Evolutionary conservation across 2,113 vertebrate species (phyloP).

Genomic region (Microtus richardsoni): DNA sequence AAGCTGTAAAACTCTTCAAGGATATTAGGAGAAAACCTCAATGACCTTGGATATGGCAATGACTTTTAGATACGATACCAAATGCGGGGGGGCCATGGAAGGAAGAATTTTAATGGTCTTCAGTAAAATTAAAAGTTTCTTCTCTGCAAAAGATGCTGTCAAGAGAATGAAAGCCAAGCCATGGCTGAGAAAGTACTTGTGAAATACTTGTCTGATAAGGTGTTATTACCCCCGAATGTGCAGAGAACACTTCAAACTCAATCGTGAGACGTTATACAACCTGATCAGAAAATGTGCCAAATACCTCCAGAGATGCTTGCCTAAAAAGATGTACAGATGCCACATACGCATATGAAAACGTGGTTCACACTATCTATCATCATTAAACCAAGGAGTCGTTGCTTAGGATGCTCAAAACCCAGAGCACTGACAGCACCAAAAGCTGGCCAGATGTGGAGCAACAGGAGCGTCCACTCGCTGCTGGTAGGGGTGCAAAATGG

Average conservation of each 20-base stretch:
- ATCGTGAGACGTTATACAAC: not conserved
- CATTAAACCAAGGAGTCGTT: not conserved
- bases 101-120: slow-evolving; percentile 19
- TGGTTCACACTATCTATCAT: not conserved
- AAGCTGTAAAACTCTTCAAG: slow-evolving; percentile 11
- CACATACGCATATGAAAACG: not conserved
- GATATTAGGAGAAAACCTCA: not conserved
- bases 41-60: not conserved
- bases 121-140: slow-evolving; percentile 17
- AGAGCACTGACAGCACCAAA: not conserved
- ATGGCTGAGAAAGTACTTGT: not conserved
- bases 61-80: not conserved
- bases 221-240: not conserved
- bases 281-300: not conserved
- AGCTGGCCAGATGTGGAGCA: not conserved
- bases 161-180: slow-evolving; percentile 4
- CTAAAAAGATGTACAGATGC: not conserved
- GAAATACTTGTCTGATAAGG: not conserved
- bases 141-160: slow-evolving; percentile 1
- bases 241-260: not conserved
- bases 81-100: not conserved
- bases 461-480: not conserved
- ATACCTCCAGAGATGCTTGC: not conserved
- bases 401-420: not conserved
- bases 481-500: not conserved